Conservation (phyloP, 2,797 vertebrate species). For the Mormyrops attenuatus region DNA sequence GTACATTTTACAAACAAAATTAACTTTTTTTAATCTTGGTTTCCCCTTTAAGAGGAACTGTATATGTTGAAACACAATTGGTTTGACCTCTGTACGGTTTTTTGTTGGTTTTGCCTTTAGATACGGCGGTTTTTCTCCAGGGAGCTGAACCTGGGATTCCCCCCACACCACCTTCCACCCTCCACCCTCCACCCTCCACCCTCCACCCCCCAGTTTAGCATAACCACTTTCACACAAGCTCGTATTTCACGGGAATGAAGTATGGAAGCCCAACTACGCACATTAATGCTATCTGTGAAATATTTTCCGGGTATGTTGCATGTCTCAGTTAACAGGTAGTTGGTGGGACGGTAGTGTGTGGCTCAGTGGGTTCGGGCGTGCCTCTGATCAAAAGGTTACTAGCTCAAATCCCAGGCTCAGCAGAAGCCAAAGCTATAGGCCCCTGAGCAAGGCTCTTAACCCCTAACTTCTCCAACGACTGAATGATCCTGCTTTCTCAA, state of each 20-base stretch:
- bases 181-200: neutral
- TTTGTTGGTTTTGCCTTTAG: neutral
- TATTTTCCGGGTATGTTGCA: slow-evolving; percentile 36
- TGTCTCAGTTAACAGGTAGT: neutral
- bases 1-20: neutral
- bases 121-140: neutral
- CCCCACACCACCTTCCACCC: neutral
- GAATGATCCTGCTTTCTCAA: too few species aligned
- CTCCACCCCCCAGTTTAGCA: neutral
- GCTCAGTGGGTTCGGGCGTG: neutral
- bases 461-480: too few species aligned
- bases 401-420: neutral
- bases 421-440: neutral
- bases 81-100: neutral
- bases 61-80: neutral
- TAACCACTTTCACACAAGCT: neutral
- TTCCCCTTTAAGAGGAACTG: neutral
- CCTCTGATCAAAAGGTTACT: too few species aligned
- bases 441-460: too few species aligned
- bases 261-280: slow-evolving; percentile 40
- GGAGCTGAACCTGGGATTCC: neutral
- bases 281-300: slow-evolving; percentile 53
- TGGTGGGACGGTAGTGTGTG: neutral
- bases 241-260: neutral
- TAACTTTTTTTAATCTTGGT: neutral